These are phyloP conservation scores for Euthynnus affinis DNA, from an alignment of 2,797 vertebrate species.

Conservation along the genomic window DNA sequence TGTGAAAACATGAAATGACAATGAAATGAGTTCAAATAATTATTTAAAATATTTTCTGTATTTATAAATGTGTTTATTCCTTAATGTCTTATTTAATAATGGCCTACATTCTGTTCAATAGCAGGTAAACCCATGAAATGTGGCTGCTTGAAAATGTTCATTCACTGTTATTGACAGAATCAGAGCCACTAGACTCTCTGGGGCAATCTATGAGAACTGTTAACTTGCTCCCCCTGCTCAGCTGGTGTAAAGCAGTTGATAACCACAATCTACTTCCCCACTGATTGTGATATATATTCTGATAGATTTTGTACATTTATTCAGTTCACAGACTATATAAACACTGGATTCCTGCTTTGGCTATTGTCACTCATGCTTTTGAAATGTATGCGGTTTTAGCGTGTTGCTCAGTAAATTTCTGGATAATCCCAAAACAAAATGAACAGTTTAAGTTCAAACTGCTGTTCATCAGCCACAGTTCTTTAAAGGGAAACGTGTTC, in stretches of 20 bases:
- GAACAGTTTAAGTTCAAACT: neutral
- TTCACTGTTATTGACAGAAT: constrained; percentile 32
- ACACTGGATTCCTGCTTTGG: neutral
- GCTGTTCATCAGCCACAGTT: neutral
- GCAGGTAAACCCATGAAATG: neutral
- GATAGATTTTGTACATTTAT: neutral
- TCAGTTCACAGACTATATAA: neutral
- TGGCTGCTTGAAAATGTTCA: neutral
- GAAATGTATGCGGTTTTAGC: neutral
- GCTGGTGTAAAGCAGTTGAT: neutral
- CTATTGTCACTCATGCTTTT: neutral
- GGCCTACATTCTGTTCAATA: too few relatives aligned
- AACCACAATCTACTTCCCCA: neutral
- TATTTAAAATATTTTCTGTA: too few relatives aligned
- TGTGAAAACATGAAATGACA: too few relatives aligned
- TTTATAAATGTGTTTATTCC: too few relatives aligned
- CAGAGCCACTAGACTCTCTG: constrained; percentile 18
- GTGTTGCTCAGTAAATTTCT: neutral
- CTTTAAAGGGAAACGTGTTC: too few relatives aligned
- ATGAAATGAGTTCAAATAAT: too few relatives aligned
- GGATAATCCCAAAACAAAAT: neutral
- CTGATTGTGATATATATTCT: neutral
- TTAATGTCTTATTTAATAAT: too few relatives aligned
- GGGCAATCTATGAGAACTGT: constrained; percentile 31
- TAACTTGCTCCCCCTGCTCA: neutral